A percentile compares a stretch with the other conserved stretches of the same genome.
Evolutionary conservation across 2,797 vertebrate species (phyloP).

Genomic region (Dromococcyx pavoninus): DNA sequence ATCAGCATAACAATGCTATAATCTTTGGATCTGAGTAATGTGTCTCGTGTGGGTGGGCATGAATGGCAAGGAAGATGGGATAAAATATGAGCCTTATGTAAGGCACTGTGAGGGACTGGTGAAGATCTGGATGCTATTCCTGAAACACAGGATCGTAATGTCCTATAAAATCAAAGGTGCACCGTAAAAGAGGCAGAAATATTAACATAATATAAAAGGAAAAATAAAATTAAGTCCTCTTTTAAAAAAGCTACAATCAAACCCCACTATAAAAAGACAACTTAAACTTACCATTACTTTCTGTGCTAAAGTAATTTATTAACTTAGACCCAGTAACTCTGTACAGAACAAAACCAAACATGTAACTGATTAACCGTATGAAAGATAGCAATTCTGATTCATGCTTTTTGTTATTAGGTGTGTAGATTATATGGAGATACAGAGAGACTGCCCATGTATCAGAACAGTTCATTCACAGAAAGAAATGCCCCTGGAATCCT

Average conservation of each 20-base stretch:
- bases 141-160: slow-evolving; percentile 13
- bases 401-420: neutral
- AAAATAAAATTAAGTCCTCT: neutral
- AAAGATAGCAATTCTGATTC: neutral
- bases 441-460: neutral
- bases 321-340: neutral
- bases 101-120: neutral
- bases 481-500: neutral
- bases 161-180: neutral
- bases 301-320: neutral
- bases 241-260: neutral
- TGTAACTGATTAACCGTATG: neutral
- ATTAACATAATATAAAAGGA: neutral
- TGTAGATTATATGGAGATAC: neutral
- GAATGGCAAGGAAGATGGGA: slow-evolving; percentile 25
- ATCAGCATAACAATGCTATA: slow-evolving; percentile 52
- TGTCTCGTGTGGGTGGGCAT: slow-evolving; percentile 34
- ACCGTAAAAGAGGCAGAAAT: neutral
- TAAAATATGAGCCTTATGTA: slow-evolving; percentile 42
- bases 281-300: neutral
- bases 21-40: slow-evolving; percentile 43
- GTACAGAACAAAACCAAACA: neutral
- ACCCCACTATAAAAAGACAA: neutral
- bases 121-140: neutral
- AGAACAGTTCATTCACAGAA: neutral